phyloP scores from a whole-genome alignment of 30 jellyfish, hydroid and myxozoan species.

The Haliclystus octoradiatus region DNA sequence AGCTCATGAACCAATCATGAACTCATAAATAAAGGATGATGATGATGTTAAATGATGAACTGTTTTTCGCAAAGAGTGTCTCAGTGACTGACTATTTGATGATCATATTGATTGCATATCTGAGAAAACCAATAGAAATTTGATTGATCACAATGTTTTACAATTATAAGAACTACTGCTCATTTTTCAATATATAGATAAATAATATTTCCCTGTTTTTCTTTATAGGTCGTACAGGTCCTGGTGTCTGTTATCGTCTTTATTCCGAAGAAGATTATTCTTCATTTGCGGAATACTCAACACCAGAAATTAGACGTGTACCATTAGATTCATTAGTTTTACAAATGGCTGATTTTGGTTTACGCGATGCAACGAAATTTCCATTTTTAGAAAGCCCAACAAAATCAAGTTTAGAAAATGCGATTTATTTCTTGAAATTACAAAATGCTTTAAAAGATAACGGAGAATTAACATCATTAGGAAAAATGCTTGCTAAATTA shows the following conservation, averaged over 20 bases:
- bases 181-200: no score
- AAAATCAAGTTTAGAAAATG: slow-evolving; percentile 64
- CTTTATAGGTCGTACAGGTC: slow-evolving; percentile 95
- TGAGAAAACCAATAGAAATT: no score
- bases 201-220: not conserved
- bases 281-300: slow-evolving; percentile 78
- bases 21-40: no score
- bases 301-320: slow-evolving; percentile 96
- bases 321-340: slow-evolving; percentile 84
- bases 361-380: slow-evolving; percentile 70
- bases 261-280: slow-evolving; percentile 85
- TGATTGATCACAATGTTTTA: no score
- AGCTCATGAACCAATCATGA: no score
- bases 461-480: slow-evolving; percentile 79
- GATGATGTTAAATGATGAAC: no score
- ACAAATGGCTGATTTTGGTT: slow-evolving; percentile 93
- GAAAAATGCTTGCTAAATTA: slow-evolving; percentile 75
- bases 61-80: no score
- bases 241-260: slow-evolving; percentile 97
- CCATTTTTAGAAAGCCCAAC: slow-evolving; percentile 96
- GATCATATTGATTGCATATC: no score
- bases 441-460: slow-evolving; percentile 71
- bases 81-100: no score
- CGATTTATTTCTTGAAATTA: slow-evolving; percentile 42
- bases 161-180: no score